Evolutionary conservation across 2,113 vertebrate genomes (phyloP), one percentile per base, ranked within the genome.

Genomic region (Hypomesus transpacificus): DNA sequence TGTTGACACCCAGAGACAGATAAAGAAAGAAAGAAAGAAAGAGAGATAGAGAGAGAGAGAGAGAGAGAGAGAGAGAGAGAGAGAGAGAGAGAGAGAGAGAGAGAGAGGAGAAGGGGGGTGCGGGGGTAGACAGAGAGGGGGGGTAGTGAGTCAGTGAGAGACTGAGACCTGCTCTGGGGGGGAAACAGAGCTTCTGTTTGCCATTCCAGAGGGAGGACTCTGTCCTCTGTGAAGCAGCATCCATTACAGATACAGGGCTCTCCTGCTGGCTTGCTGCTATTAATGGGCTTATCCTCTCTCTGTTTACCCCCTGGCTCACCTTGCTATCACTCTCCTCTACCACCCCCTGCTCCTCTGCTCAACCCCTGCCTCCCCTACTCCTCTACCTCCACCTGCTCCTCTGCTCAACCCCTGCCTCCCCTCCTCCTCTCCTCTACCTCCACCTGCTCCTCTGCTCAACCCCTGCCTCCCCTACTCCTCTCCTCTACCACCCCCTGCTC

Each of bases 241-340:
- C 59, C 9, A 26, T 61, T 26, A 24, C 14, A 16, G 59, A 22
- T 61, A 13, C 39, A 46, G 4, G 26, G 22, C 59, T 61, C 59
- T 26, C 24, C 59, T 16, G 39, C 6, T 22, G 46, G 20, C 84
- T 89, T 88, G 86, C 22, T 26, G 59, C 14, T 17, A 61, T 61
- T 21, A 17, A 61, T 61, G 24, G 22, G 59, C 13, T 17, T 14
- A 26, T 14, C 24, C 14, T 61, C 20, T 57, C 18, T 26, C 8
- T 46, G 39, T 46, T 46, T 46, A 46, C 3, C 46, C 17, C 66
- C 13, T 52, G 31, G 53, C 63, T 68, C 66, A 54, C 22, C 39
- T 46, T 56, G 53, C 14, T 56, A 18, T 6, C 17, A 7, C 18
- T 46, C n/a, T 24, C 18, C 21, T 14, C 14, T 24, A 28, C 59